Evolutionary conservation across 1,140 invertebrate genomes (phyloP).

Genomic region (Phocides pigmalion): DNA sequence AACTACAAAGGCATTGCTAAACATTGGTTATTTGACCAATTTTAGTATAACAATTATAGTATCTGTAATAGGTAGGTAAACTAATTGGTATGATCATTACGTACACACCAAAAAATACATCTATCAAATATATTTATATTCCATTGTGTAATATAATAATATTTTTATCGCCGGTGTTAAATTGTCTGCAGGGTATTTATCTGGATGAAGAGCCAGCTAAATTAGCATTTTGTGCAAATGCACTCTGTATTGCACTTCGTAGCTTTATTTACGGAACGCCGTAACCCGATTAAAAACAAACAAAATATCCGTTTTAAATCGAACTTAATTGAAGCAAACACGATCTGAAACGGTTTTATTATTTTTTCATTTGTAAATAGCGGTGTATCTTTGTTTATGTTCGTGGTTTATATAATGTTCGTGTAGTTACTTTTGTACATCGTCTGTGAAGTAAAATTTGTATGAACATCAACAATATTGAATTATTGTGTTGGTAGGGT

Average conservation of each 20-base stretch:
- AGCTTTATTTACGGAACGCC: conserved; percentile 29
- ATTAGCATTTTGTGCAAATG: conserved; percentile 32
- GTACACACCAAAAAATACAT: too few species aligned
- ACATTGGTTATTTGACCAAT: too few species aligned
- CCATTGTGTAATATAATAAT: too few species aligned
- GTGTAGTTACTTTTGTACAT: not conserved
- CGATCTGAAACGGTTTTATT: conserved; percentile 32
- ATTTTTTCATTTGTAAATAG: conserved; percentile 33
- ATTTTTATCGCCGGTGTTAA: too few species aligned
- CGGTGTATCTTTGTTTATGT: conserved; percentile 15
- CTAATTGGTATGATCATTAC: too few species aligned
- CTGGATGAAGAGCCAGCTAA: conserved; percentile 14
- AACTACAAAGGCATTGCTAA: too few species aligned
- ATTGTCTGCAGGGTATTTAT: conserved; percentile 1
- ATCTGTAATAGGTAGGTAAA: too few species aligned
- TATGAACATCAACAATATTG: not conserved
- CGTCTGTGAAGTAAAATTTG: too few species aligned
- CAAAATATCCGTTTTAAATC: conserved; percentile 33
- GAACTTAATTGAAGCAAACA: conserved; percentile 36
- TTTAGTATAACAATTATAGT: too few species aligned
- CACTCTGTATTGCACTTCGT: conserved; percentile 28
- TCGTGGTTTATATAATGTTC: not conserved
- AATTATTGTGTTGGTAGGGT: not conserved
- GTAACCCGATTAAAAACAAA: conserved; percentile 36
- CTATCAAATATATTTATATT: conserved; percentile 1